Percentiles rank a stretch among this genome's conserved stretches.
Conservation (phyloP, 1,140 invertebrate genomes). For the Drosophila sproati region DNA sequence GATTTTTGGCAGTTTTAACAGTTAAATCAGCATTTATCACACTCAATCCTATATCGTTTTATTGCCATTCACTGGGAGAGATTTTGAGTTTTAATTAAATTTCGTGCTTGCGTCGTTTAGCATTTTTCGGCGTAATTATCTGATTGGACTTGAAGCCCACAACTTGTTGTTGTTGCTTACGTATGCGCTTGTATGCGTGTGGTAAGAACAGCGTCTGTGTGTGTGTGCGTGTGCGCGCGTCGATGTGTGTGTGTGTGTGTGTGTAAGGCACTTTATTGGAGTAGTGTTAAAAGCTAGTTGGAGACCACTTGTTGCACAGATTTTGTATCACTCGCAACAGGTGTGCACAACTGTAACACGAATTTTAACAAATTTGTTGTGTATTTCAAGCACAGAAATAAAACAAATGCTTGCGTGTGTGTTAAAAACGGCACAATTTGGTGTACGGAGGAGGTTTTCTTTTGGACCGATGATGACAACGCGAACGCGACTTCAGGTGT, state of each 20-base stretch:
- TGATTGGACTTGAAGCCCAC: constrained; percentile 51
- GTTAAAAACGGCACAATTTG: constrained; percentile 51
- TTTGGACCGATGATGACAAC: constrained; percentile 60
- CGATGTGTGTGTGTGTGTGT: neutral
- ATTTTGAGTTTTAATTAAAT: constrained; percentile 57
- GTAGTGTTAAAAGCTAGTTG: constrained; percentile 49
- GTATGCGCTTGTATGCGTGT: constrained; percentile 19
- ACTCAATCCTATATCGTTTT: constrained; percentile 15
- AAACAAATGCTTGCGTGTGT: constrained; percentile 45
- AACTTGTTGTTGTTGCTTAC: constrained; percentile 48
- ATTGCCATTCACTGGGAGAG: constrained; percentile 21
- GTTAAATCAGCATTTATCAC: constrained; percentile 38
- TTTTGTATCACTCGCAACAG: constrained; percentile 29
- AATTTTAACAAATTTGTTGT: constrained; percentile 40
- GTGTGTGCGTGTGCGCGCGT: neutral
- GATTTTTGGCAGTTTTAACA: constrained; percentile 47
- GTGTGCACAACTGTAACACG: constrained; percentile 6
- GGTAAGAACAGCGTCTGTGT: constrained; percentile 34
- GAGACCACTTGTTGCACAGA: constrained; percentile 68
- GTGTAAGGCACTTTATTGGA: constrained; percentile 59
- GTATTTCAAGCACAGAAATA: constrained; percentile 28
- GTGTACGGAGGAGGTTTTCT: constrained; percentile 11
- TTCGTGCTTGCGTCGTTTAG: constrained; percentile 52
- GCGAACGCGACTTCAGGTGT: constrained; percentile 57
- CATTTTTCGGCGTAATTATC: constrained; percentile 76